phyloP scores from a whole-genome alignment of 2,888 invertebrate genomes.

The Caradrina clavipalpis region DNA sequence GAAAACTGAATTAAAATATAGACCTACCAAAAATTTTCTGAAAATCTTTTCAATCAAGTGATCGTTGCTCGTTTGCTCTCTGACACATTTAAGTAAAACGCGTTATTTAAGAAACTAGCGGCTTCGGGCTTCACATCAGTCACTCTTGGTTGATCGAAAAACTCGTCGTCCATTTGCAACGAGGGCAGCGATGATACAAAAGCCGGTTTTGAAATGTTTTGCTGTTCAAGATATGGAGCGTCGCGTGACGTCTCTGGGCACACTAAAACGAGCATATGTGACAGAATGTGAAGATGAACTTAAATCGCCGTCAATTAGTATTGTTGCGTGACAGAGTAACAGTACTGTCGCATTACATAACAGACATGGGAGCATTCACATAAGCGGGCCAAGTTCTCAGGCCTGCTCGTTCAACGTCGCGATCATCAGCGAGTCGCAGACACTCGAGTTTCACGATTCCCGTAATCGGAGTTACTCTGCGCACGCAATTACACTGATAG shows the following conservation, averaged over 20 bases:
- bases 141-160: constrained; percentile 70
- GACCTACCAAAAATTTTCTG: background rate
- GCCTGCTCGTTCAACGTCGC: constrained; percentile 67
- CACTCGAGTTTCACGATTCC: constrained; percentile 74
- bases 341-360: constrained; percentile 84
- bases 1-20: background rate
- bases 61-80: background rate
- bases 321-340: constrained; percentile 85
- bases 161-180: constrained; percentile 70
- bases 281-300: constrained; percentile 68
- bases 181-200: constrained; percentile 74
- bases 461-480: constrained; percentile 75
- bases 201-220: constrained; percentile 81
- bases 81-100: constrained; percentile 1
- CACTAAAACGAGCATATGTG: constrained; percentile 43
- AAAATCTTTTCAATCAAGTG: background rate
- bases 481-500: constrained; percentile 79
- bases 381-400: constrained; percentile 81
- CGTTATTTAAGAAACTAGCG: constrained; percentile 18
- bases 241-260: constrained; percentile 52
- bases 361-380: constrained; percentile 84
- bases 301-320: constrained; percentile 78
- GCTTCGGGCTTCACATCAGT: constrained; percentile 51
- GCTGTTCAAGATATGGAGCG: constrained; percentile 72
- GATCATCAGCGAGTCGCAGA: constrained; percentile 77